Percentiles rank a stretch among this genome's conserved stretches.
These are phyloP conservation scores for Xiphorhynchus erythropygius DNA, from an alignment of 2,797 vertebrate species.

Conservation along the genomic window DNA sequence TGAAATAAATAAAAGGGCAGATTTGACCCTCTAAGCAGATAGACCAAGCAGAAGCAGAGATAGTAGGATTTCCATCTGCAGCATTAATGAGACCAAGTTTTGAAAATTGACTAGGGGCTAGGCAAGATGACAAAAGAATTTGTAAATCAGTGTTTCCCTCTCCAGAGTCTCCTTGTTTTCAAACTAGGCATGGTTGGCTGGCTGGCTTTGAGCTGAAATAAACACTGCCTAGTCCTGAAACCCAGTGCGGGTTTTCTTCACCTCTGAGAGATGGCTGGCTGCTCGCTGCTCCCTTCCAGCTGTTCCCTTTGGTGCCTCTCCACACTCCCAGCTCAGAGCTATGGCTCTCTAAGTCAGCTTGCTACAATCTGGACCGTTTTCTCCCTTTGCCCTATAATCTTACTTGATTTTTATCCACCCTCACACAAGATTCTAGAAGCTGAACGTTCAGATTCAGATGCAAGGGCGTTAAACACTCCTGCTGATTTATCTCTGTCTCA, in stretches of 20 bases:
- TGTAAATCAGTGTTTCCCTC: neutral
- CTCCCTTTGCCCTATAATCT: neutral
- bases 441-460: neutral
- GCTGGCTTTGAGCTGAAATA: neutral
- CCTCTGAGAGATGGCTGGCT: neutral
- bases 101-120: neutral
- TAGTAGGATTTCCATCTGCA: neutral
- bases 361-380: neutral
- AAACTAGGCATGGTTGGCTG: neutral
- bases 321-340: neutral
- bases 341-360: neutral
- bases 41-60: neutral
- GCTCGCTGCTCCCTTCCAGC: neutral
- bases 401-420: neutral
- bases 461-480: fast-evolving
- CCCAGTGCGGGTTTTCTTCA: neutral
- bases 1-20: neutral
- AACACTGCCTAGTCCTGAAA: neutral
- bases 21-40: neutral
- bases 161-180: neutral
- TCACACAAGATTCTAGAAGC: neutral
- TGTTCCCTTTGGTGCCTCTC: neutral
- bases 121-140: neutral
- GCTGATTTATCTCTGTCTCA: neutral
- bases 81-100: neutral